These are phyloP conservation scores for Synanthedon myopaeformis DNA, from an alignment of 2,888 invertebrate genomes.

Conservation along the genomic window DNA sequence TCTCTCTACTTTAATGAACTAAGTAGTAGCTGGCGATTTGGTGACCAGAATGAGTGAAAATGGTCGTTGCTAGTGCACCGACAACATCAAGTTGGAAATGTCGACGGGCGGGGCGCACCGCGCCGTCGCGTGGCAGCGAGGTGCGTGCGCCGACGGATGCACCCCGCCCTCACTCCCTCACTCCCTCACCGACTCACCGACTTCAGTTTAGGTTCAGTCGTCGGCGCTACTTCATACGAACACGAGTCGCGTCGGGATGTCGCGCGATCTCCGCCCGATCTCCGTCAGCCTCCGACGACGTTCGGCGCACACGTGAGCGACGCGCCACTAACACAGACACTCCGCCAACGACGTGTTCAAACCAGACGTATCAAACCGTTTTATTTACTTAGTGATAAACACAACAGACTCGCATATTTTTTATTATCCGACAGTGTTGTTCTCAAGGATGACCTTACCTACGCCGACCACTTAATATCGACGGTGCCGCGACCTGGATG, in stretches of 20 bases:
- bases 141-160: neutral
- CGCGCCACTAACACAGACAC: neutral
- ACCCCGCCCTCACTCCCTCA: neutral
- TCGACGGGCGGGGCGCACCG: constrained; percentile 5
- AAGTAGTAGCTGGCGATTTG: too few species aligned
- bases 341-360: neutral
- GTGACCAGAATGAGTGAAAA: neutral
- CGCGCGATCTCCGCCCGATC: neutral
- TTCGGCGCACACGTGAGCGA: neutral
- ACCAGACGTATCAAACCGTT: neutral
- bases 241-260: neutral
- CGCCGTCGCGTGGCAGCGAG: constrained; percentile 11
- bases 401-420: too few species aligned
- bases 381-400: too few species aligned
- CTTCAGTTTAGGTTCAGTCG: neutral
- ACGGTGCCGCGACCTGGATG: too few species aligned
- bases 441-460: too few species aligned
- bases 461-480: too few species aligned
- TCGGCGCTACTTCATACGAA: neutral
- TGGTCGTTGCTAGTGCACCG: neutral
- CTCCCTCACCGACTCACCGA: too few species aligned
- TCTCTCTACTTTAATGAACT: too few species aligned
- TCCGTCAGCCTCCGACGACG: neutral
- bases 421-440: too few species aligned
- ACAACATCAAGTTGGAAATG: neutral